Conservation (phyloP, 1,140 invertebrate species). For the Macrotrachela quadricornifera region DNA sequence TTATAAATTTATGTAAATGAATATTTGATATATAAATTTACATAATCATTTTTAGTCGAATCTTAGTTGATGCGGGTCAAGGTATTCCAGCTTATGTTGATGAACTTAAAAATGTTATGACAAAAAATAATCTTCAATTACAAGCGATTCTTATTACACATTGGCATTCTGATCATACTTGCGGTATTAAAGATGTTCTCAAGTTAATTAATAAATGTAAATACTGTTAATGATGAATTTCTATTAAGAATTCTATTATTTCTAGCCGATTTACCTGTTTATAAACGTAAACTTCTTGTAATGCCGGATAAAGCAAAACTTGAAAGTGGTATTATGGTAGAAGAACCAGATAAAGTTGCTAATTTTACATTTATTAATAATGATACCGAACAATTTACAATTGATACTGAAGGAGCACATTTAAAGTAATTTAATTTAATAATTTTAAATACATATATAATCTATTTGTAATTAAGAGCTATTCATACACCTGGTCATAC, state of each 20-base stretch:
- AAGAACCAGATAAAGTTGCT: no score
- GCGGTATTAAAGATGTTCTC: constrained; percentile 53
- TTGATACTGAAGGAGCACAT: constrained; percentile 10
- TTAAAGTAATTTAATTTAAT: constrained; percentile 5
- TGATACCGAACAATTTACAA: background rate
- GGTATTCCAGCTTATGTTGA: constrained; percentile 55
- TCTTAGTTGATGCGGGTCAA: constrained; percentile 45
- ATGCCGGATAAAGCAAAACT: background rate
- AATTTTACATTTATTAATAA: no score
- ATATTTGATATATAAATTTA: no score
- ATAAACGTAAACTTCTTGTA: no score
- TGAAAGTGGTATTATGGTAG: background rate
- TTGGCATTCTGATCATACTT: constrained; percentile 88
- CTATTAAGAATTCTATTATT: no score
- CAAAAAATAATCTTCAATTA: constrained; percentile 49
- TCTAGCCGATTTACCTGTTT: no score
- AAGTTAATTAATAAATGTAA: constrained; percentile 6
- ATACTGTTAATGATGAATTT: no score
- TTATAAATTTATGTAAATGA: no score
- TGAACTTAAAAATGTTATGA: constrained; percentile 44
- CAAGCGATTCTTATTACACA: constrained; percentile 72
- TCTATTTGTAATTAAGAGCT: constrained; percentile 38
- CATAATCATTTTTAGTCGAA: constrained; percentile 68
- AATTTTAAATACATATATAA: constrained; percentile 2
- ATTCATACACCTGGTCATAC: constrained; percentile 82